A percentile compares a stretch with the other conserved stretches of the same genome.
These are phyloP conservation scores for Meleagris gallopavo DNA, from an alignment of 2,113 vertebrate genomes.

Conservation along the genomic window DNA sequence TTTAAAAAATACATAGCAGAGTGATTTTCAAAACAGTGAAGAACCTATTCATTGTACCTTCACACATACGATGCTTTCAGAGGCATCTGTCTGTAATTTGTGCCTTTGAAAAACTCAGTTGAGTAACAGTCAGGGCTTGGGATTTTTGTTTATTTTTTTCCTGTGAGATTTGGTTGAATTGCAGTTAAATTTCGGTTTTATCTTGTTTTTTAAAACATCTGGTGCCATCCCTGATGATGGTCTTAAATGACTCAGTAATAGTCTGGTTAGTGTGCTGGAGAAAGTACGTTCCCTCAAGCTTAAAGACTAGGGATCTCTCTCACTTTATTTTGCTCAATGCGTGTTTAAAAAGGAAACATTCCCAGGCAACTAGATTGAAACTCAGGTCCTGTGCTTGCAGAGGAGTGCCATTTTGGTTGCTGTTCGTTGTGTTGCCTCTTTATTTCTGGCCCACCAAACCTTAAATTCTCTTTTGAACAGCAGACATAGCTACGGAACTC, in stretches of 20 bases:
- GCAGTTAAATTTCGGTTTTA: not conserved
- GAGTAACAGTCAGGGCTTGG: not conserved
- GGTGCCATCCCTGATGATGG: not conserved
- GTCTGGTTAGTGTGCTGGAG: not conserved
- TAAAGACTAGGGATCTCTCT: not conserved
- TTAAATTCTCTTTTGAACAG: not conserved
- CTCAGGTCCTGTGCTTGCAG: not conserved
- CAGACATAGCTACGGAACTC: not conserved
- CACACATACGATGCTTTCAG: not conserved
- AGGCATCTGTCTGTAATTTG: not conserved
- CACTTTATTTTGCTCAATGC: not conserved
- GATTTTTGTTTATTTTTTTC: not conserved
- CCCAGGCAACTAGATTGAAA: not conserved
- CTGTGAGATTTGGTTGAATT: not conserved
- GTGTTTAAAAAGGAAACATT: not conserved
- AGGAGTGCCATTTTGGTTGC: not conserved
- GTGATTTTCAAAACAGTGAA: not conserved
- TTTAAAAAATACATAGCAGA: not conserved
- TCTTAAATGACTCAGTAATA: not conserved
- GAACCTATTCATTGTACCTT: not conserved
- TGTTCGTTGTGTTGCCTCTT: not conserved
- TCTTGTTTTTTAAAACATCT: not conserved
- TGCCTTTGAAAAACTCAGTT: not conserved
- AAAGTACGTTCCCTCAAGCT: not conserved
- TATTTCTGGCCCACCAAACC: not conserved